These are phyloP conservation scores for Drosophila auraria DNA, from an alignment of 1,140 invertebrate species.

Conservation along the genomic window DNA sequence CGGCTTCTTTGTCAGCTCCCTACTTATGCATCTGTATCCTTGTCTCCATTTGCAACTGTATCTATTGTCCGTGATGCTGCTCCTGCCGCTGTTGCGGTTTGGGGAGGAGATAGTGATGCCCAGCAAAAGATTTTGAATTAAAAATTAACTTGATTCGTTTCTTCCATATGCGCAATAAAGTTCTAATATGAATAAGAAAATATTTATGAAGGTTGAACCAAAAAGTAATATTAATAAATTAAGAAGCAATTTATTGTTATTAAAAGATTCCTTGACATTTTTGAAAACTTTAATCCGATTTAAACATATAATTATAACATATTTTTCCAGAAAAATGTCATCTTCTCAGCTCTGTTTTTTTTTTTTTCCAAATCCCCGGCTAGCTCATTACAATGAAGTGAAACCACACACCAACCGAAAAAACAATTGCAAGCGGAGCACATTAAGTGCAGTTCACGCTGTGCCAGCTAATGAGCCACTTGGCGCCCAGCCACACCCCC, in stretches of 20 bases:
- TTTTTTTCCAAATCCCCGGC: slow-evolving; percentile 1
- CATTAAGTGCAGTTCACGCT: slow-evolving; percentile 71
- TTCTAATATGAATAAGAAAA: too few species aligned
- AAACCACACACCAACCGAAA: slow-evolving; percentile 36
- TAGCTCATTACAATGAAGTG: slow-evolving; percentile 52
- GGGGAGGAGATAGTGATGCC: not conserved
- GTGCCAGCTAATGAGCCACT: slow-evolving; percentile 65
- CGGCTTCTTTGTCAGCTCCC: slow-evolving; percentile 53
- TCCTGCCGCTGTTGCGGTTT: slow-evolving; percentile 16
- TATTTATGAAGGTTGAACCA: too few species aligned
- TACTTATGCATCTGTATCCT: slow-evolving; percentile 46
- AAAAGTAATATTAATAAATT: too few species aligned
- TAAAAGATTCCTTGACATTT: too few species aligned
- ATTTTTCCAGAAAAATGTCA: not conserved
- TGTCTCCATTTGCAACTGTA: slow-evolving; percentile 20
- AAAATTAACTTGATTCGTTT: too few species aligned
- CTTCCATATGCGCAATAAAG: too few species aligned
- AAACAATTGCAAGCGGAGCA: slow-evolving; percentile 48
- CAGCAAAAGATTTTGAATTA: too few species aligned
- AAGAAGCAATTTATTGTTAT: too few species aligned
- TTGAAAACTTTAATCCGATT: not conserved
- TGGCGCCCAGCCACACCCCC: slow-evolving; percentile 1
- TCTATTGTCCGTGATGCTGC: slow-evolving; percentile 18
- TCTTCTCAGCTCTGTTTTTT: not conserved
- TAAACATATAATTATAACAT: not conserved